Evolutionary conservation across 1,140 invertebrate genomes (phyloP), one percentile per base, ranked within the genome.

Genomic region (Habropoda laboriosa): DNA sequence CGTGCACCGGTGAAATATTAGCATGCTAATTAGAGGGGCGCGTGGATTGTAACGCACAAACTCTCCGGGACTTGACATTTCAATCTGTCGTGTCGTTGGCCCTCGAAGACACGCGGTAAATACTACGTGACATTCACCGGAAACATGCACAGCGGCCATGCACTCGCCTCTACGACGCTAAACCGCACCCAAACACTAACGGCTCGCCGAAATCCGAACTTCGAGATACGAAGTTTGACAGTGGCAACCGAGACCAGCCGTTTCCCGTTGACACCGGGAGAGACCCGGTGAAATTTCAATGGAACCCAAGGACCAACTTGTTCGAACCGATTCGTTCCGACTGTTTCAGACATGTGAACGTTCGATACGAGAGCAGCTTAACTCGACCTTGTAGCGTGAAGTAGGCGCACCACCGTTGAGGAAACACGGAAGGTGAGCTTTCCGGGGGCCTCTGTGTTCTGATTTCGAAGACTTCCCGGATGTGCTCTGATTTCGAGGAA

Each of bases 221-320:
- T 63, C 24, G 24, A 42, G 53, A 67, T 24, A 10, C 3, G 5
- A 67, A 76, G 63, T 42, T 42, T 27, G 40, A 55, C 24, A 76
- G 5, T 21, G n/a, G 10, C 40, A 60, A 55, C 27, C 38, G 45
- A 51, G 13, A 38, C 7, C 13, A 3, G n/a, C 32, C 35, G 38
- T 82, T 80, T n/a, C 35, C 40, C 16, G 38, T 75, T 80, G n/a
- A 32, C 74, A 68, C 35, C 24, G 18, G 21, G n/a, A n/a, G n/a
- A 0, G 30, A 35, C 8, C 40, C 18, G 32, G 24, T 27, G 7
- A n/a, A 42, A 60, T 60, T 32, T n/a, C 55, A 35, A 72, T 72
- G 32, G 40, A 18, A 35, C 53, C 1, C 47, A 55, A 10, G 32
- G 32, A 21, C 49, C 13, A 68, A 53, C 16, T 42, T 40, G 58